Base-by-base conservation (phyloP, 2,113 vertebrate species). In the Chloropsis hardwickii region DNA sequence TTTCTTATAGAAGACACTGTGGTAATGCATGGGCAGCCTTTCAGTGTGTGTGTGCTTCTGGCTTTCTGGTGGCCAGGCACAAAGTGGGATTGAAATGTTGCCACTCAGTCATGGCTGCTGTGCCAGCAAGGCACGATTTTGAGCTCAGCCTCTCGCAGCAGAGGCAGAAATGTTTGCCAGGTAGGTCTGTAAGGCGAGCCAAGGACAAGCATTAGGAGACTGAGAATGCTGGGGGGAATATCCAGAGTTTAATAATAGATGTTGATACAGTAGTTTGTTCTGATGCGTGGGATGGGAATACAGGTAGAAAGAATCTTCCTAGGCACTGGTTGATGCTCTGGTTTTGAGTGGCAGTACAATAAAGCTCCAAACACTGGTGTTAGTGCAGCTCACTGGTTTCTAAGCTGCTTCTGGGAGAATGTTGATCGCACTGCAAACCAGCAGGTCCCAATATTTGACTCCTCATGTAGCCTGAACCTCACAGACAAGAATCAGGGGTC, bases 1-100 rank as follows among this genome's bases (percentile, higher is more conserved):
- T 94, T 87, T 97, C 97, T 93, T 93, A 93, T 44, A 86, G 95
- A 96, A 91, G 94, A 97, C 94, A 94, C 91, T 91, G 82, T 29
- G 44, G 96, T 80, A 81, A 53, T 45, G 85, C 94, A 87, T 5
- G 42, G 93, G 95, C 89, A 91, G 87, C n/a, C 1, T 94, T 90
- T 91, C 81, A 56, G 14, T 1, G 40, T 60, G 53, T 39, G 37
- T 62, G 66, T 48, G 72, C 40, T 35, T 40, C 74, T 88, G 66
- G 37, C 58, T 64, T 96, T 87, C 76, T 90, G 95, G 72, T 94
- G 93, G 96, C 76, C 50, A 78, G 90, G 91, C 92, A 90, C 64
- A 61, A 93, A 90, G 62, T 91, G 56, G 86, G 65, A 67, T 88
- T 90, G 93, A 94, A 93, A 92, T 16, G 69, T 35, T 73, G 90